A percentile compares a stretch with the other conserved stretches of the same genome.
These are phyloP conservation scores for Thunnus thynnus DNA, from an alignment of 2,113 vertebrate genomes.

Conservation along the genomic window DNA sequence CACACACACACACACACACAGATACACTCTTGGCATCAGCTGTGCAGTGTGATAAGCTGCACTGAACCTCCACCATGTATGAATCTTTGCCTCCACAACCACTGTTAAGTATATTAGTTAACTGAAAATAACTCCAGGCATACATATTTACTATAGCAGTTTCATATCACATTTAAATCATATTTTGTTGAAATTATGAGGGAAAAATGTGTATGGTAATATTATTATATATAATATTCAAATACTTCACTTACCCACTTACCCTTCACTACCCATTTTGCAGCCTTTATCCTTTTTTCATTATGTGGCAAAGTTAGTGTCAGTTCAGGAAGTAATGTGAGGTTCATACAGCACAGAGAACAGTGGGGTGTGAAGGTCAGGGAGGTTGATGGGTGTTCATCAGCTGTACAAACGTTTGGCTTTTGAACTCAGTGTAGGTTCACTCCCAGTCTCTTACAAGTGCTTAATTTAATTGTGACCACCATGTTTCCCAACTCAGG, in stretches of 20 bases:
- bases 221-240: not conserved
- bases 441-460: not conserved
- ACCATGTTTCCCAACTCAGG: not conserved
- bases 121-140: conserved; percentile 42
- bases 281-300: not conserved
- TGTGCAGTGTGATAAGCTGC: conserved; percentile 54
- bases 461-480: not conserved
- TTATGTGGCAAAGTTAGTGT: conserved; percentile 12
- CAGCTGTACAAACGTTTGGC: conserved; percentile 18
- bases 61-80: conserved; percentile 25
- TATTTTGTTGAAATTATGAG: conserved; percentile 11
- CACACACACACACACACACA: conserved; percentile 19
- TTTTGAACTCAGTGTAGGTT: not conserved
- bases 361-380: conserved; percentile 7
- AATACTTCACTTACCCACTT: not conserved
- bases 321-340: conserved; percentile 28
- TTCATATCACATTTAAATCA: not conserved
- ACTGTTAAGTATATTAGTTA: conserved; percentile 37
- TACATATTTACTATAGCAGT: conserved; percentile 10
- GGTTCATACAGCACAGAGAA: not conserved
- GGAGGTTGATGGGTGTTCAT: conserved; percentile 1
- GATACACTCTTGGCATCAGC: conserved; percentile 43
- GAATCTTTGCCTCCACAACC: conserved; percentile 22
- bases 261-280: no score
- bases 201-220: not conserved